Base-by-base conservation (phyloP, 2,113 vertebrate genomes). In the Lates calcarifer region DNA sequence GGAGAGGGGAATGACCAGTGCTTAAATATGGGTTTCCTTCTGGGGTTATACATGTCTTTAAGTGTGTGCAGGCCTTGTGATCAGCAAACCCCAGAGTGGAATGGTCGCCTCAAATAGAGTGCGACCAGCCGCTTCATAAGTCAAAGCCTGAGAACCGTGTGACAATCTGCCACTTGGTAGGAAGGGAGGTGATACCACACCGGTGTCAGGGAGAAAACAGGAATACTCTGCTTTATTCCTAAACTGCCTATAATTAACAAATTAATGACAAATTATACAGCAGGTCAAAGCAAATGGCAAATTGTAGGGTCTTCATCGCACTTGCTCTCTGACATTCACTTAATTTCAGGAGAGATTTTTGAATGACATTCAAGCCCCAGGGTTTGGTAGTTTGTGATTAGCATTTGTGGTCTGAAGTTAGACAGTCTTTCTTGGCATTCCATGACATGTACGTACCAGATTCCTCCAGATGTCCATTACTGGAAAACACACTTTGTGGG, bases 1-100 rank as follows among this genome's bases (percentile, higher is more conserved):
- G 64, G 72, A 75, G 75, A n/a, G 61, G 57, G 76, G 76, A 78
- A 90, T 88, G 90, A 86, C 88, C 90, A 79, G 83, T 70, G 83
- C 67, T n/a, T 91, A 91, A 94, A 82, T 90, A 93, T 78, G 89
- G 89, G 74, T 89, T 90, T 90, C 69, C 87, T 81, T 78, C 71
- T 85, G 74, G 74, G 74, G 74, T 90, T 90, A 81, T 86, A 85
- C 67, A 72, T 58, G 81, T 83, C 83, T 91, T 89, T 89, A 86
- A 88, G 87, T 87, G 80, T 81, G 83, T 43, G 79, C 67, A 64
- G 83, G 62, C 80, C 80, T 81, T 91, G 82, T 92, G 88, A 93
- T 91, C 88, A 90, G 68, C 20, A 49, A 56, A 74, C 74, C 83
- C 70, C 61, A 49, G 28, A 89, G 78, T 77, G 82, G 78, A 84